These are phyloP conservation scores for Cochlearius cochlearius DNA, from an alignment of 2,113 vertebrate species.

Conservation along the genomic window DNA sequence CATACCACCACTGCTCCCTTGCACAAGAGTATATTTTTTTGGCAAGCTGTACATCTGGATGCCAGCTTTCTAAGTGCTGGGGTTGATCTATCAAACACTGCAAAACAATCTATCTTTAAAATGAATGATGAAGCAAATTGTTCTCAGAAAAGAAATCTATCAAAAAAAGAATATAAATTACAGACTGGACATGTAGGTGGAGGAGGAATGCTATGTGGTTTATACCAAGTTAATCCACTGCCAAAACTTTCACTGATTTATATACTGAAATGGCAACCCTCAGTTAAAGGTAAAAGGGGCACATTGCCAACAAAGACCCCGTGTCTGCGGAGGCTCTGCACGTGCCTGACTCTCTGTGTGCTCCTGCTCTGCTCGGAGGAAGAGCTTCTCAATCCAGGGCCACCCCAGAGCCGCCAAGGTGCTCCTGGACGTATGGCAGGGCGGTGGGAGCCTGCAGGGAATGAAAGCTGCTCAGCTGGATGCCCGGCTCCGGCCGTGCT, in stretches of 20 bases:
- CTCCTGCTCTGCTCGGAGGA: neutral
- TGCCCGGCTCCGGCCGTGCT: accelerated
- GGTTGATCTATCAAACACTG: neutral
- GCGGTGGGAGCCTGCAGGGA: neutral
- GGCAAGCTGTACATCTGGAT: conserved; percentile 41
- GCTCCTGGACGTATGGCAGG: accelerated
- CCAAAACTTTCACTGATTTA: conserved; percentile 53
- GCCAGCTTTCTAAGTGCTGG: neutral
- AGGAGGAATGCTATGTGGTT: conserved; percentile 32
- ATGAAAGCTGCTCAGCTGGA: neutral
- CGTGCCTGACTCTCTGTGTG: neutral
- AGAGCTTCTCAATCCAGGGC: neutral
- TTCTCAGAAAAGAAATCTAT: conserved; percentile 28
- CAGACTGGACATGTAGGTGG: neutral
- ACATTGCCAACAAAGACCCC: neutral
- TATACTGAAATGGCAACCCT: neutral
- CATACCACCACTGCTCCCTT: neutral
- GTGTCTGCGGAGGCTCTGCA: neutral
- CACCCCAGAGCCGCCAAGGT: accelerated
- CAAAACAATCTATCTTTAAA: conserved; percentile 36
- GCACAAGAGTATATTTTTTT: neutral
- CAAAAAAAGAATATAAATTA: conserved; percentile 9
- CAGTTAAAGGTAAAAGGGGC: conserved; percentile 32
- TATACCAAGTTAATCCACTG: conserved; percentile 52
- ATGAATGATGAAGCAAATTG: neutral